Evolutionary conservation across 1,140 invertebrate species (phyloP).

Genomic region (Pygmarrhopalites habei): DNA sequence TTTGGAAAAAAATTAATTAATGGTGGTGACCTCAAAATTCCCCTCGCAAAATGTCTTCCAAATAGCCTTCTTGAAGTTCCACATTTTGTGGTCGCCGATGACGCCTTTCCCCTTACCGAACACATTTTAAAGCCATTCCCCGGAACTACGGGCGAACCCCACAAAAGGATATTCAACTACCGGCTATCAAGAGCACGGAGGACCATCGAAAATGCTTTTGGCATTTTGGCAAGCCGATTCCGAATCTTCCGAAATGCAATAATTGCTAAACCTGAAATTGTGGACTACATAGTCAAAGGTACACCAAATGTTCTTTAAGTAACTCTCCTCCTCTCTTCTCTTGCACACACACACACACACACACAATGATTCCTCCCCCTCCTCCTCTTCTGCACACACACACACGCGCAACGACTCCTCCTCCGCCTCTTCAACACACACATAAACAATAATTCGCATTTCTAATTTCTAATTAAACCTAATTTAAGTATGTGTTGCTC

Average conservation of each 20-base stretch:
- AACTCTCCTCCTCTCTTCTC: too few species aligned
- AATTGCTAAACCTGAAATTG: conserved; percentile 3
- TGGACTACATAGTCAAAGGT: conserved; percentile 35
- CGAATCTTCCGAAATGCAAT: conserved; percentile 28
- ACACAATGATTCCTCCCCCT: too few species aligned
- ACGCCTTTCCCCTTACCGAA: conserved; percentile 37
- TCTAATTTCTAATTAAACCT: too few species aligned
- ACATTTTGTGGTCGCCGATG: conserved; percentile 40
- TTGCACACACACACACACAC: too few species aligned
- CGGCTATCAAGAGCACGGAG: conserved; percentile 41
- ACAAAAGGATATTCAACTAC: conserved; percentile 15
- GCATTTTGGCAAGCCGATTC: conserved; percentile 46
- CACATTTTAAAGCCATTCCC: conserved; percentile 44
- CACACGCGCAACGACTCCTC: too few species aligned
- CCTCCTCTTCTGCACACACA: too few species aligned
- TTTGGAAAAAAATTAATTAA: conserved; percentile 20
- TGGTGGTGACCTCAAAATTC: not conserved
- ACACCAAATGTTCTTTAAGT: too few species aligned
- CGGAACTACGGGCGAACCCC: conserved; percentile 28
- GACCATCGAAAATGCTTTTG: too few species aligned
- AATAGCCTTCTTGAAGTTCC: not conserved
- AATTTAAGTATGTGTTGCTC: too few species aligned
- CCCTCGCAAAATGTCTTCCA: not conserved
- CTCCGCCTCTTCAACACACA: too few species aligned
- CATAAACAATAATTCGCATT: too few species aligned